phyloP scores from a whole-genome alignment of 2,888 invertebrate genomes.

The Graphium colonna region DNA sequence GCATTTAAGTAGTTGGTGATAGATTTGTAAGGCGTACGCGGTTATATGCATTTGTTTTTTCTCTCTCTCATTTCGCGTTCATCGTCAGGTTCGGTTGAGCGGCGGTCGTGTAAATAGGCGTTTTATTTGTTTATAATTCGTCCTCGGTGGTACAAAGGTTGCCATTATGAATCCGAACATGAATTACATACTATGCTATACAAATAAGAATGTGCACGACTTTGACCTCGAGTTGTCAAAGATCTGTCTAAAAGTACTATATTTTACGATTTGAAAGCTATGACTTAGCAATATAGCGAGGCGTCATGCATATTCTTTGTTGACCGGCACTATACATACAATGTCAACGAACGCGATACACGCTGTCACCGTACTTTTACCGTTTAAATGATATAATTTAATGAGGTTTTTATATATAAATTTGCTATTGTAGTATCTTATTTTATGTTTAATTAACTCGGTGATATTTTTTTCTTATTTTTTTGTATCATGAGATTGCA shows the following conservation, averaged over 20 bases:
- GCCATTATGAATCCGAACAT: slow-evolving; percentile 54
- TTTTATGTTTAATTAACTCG: slow-evolving; percentile 53
- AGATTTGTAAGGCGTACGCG: slow-evolving; percentile 49
- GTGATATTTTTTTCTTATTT: slow-evolving; percentile 48
- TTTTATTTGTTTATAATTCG: not conserved
- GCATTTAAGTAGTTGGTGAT: slow-evolving; percentile 55
- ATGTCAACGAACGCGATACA: no score
- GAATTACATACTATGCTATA: no score
- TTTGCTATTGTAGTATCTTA: slow-evolving; percentile 38
- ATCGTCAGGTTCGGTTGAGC: not conserved
- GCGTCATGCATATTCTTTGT: no score
- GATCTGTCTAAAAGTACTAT: no score
- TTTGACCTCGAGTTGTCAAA: no score
- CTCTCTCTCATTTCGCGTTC: not conserved
- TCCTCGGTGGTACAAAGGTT: slow-evolving; percentile 56
- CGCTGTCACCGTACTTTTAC: slow-evolving; percentile 1
- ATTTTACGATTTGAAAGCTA: no score
- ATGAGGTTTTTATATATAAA: slow-evolving; percentile 38
- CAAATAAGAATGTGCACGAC: no score
- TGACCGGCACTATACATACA: no score
- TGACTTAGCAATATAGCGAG: no score
- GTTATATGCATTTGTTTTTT: slow-evolving; percentile 48
- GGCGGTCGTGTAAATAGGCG: slow-evolving; percentile 4
- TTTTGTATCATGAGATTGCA: slow-evolving; percentile 55
- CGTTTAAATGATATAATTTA: no score